phyloP scores from a whole-genome alignment of 92 coral and sea anemone species.

The Parazoanthus swiftii region DNA sequence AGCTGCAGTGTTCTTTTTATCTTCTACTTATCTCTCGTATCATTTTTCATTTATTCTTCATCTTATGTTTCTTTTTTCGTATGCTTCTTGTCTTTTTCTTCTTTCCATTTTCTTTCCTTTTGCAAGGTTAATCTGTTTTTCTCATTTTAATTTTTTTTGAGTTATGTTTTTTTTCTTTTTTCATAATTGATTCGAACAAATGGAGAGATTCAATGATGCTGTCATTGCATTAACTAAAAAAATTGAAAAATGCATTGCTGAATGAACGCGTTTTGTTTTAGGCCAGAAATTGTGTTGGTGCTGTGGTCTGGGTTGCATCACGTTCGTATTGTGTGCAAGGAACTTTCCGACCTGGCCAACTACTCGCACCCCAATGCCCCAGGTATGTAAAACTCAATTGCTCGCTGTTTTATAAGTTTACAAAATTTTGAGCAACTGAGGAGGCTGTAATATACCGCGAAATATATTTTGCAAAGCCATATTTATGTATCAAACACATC shows the following conservation, averaged over 20 bases:
- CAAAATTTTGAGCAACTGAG: too few species aligned
- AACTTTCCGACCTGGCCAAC: slow-evolving; percentile 75
- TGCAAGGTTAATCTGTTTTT: neutral
- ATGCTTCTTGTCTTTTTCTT: neutral
- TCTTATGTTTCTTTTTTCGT: too few species aligned
- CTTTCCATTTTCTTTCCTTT: neutral
- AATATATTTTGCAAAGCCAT: too few species aligned
- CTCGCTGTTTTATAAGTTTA: neutral
- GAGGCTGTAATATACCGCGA: too few species aligned
- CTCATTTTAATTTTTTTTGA: neutral
- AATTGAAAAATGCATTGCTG: neutral
- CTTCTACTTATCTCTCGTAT: neutral
- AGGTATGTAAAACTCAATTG: slow-evolving; percentile 44
- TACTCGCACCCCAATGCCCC: slow-evolving; percentile 92
- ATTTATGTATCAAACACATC: too few species aligned
- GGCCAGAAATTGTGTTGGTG: slow-evolving; percentile 78
- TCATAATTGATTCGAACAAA: too few species aligned
- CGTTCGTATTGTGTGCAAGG: slow-evolving; percentile 75
- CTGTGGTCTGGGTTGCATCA: slow-evolving; percentile 68
- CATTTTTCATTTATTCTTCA: neutral
- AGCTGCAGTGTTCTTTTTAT: neutral
- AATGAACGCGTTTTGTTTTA: slow-evolving; percentile 3
- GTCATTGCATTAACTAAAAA: neutral
- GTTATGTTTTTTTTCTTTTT: too few species aligned
- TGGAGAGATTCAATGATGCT: neutral